Conservation (phyloP, 53 echinoderm and acorn worm genomes). For the Paelopatides confundens region DNA sequence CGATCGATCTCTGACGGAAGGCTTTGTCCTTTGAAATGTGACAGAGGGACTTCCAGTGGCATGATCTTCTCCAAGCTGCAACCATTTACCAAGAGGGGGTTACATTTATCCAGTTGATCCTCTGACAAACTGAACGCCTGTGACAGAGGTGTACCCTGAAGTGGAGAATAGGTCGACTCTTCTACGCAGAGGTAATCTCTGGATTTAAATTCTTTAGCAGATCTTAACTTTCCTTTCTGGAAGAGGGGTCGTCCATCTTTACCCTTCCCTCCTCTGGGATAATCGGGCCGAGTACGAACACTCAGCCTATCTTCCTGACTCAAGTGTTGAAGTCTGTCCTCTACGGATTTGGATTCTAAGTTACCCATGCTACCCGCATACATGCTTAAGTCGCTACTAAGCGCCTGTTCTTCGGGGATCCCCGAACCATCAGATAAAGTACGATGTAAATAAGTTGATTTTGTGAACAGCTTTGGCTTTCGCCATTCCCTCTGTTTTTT, state of each 20-base stretch:
- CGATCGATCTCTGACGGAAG: constrained; percentile 63
- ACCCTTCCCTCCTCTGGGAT: constrained; percentile 41
- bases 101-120: constrained; percentile 1
- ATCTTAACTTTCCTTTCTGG: neutral
- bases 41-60: constrained; percentile 16
- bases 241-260: neutral
- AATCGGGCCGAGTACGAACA: constrained; percentile 59
- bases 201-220: constrained; percentile 6
- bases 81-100: neutral
- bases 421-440: constrained; percentile 25
- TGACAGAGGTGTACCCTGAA: neutral
- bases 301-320: constrained; percentile 67
- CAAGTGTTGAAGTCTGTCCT: constrained; percentile 40
- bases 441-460: constrained; percentile 24
- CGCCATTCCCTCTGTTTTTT: constrained; percentile 50
- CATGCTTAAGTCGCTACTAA: neutral
- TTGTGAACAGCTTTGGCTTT: constrained; percentile 42
- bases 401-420: neutral
- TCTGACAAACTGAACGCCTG: constrained; percentile 30
- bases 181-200: neutral
- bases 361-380: constrained; percentile 38
- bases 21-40: constrained; percentile 58
- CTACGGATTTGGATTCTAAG: constrained; percentile 45
- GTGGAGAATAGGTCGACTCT: constrained; percentile 1
- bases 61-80: neutral